These are phyloP conservation scores for Phymorhynchus buccinoides DNA, from an alignment of 1,140 invertebrate genomes.

Conservation along the genomic window DNA sequence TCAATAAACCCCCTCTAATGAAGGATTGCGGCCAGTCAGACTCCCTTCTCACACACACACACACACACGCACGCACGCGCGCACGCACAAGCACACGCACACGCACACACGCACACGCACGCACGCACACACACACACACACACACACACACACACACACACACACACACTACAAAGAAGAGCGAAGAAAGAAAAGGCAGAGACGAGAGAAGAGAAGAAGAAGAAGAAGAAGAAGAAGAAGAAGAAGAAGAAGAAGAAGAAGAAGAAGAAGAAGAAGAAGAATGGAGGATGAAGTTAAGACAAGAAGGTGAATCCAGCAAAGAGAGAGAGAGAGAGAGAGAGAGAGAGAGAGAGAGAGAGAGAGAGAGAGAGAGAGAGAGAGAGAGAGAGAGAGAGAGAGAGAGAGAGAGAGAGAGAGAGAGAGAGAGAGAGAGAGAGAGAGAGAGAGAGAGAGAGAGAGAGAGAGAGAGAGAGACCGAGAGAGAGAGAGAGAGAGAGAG, in stretches of 20 bases:
- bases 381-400: no score
- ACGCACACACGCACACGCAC: neutral
- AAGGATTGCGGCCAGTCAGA: slow-evolving; percentile 21
- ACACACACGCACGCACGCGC: neutral
- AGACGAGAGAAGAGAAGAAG: no score
- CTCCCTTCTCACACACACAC: neutral
- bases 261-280: no score
- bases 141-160: neutral
- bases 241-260: no score
- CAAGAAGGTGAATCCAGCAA: no score
- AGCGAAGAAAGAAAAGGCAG: slow-evolving; percentile 20
- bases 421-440: neutral
- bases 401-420: no score
- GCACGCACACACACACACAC: neutral
- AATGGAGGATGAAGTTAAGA: no score
- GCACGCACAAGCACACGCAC: neutral
- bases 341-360: no score
- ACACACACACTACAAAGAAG: no score
- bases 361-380: no score
- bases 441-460: neutral
- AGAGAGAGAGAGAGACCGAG: neutral
- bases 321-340: no score
- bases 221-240: no score
- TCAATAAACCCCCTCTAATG: slow-evolving; percentile 33
- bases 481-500: neutral